Conservation (phyloP, 2,113 vertebrate species). For the Dendropsophus ebraccatus region DNA sequence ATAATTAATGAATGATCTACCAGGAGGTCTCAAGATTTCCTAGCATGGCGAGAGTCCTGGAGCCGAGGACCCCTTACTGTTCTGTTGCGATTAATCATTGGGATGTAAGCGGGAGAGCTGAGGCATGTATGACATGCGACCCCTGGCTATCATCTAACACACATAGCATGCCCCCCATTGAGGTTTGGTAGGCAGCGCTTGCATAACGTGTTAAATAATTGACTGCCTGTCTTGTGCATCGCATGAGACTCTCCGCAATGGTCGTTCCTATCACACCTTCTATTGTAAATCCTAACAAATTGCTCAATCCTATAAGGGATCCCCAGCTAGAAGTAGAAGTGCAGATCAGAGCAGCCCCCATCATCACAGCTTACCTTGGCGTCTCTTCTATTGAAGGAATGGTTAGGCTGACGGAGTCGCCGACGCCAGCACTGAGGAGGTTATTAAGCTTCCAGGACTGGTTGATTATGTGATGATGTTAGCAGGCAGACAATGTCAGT, state of each 20-base stretch:
- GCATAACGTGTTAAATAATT: slow-evolving; percentile 17
- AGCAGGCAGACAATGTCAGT: slow-evolving; percentile 51
- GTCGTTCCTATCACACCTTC: neutral
- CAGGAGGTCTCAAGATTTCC: slow-evolving; percentile 17
- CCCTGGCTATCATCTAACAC: neutral
- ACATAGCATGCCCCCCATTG: slow-evolving; percentile 4
- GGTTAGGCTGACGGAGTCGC: neutral
- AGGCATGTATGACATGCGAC: slow-evolving; percentile 4
- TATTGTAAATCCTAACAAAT: neutral
- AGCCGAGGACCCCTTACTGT: slow-evolving; percentile 8
- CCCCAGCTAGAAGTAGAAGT: neutral
- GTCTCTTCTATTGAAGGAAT: slow-evolving; percentile 29
- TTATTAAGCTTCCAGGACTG: neutral
- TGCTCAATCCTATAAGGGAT: neutral
- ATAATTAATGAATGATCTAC: slow-evolving; percentile 54
- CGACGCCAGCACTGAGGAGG: neutral
- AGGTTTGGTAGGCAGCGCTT: neutral
- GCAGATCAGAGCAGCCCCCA: neutral
- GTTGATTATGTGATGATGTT: slow-evolving; percentile 30
- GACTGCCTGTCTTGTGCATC: neutral
- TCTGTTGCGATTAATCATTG: slow-evolving; percentile 9
- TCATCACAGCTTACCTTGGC: slow-evolving; percentile 29
- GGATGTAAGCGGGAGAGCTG: neutral
- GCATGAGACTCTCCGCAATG: neutral
- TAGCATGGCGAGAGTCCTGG: slow-evolving; percentile 20